Percentiles rank a stretch among this genome's conserved stretches.
Conservation (phyloP, 1,140 invertebrate genomes). For the Charaxes varanes region DNA sequence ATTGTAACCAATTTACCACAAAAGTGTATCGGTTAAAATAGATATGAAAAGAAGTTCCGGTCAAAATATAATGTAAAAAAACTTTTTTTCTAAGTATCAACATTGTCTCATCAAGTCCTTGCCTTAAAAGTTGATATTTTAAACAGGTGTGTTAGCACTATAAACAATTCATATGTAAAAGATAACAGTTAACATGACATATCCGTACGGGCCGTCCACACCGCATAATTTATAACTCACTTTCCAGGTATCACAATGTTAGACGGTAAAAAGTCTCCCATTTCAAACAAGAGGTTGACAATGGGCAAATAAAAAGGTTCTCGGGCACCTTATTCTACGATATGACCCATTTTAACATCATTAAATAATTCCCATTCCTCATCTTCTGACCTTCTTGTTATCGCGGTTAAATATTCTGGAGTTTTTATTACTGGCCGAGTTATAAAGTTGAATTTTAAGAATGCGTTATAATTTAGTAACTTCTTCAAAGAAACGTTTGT, state of each 20-base stretch:
- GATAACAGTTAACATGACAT: slow-evolving; percentile 24
- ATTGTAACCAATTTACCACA: too few relatives aligned
- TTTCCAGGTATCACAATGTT: slow-evolving; percentile 36
- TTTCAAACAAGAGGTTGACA: slow-evolving; percentile 50
- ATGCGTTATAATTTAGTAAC: slow-evolving; percentile 26
- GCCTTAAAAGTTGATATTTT: too few relatives aligned
- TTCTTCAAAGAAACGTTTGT: slow-evolving; percentile 23
- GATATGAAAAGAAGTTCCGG: too few relatives aligned
- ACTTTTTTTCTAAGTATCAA: too few relatives aligned
- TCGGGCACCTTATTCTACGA: slow-evolving; percentile 32
- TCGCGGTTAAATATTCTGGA: slow-evolving; percentile 54
- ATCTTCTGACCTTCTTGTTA: slow-evolving; percentile 37
- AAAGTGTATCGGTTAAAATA: too few relatives aligned
- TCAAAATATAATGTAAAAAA: too few relatives aligned
- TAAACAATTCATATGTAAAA: slow-evolving; percentile 23
- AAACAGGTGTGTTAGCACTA: slow-evolving; percentile 33
- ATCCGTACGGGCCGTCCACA: slow-evolving; percentile 31
- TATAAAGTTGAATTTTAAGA: slow-evolving; percentile 25
- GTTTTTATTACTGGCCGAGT: slow-evolving; percentile 39
- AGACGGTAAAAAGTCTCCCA: slow-evolving; percentile 25
- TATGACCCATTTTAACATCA: slow-evolving; percentile 52
- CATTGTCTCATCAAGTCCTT: too few relatives aligned
- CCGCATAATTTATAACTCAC: slow-evolving; percentile 42
- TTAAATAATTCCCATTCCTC: slow-evolving; percentile 50
- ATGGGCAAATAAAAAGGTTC: slow-evolving; percentile 46